These are phyloP conservation scores for Anthonomus grandis DNA, from an alignment of 1,140 invertebrate species.

Conservation along the genomic window DNA sequence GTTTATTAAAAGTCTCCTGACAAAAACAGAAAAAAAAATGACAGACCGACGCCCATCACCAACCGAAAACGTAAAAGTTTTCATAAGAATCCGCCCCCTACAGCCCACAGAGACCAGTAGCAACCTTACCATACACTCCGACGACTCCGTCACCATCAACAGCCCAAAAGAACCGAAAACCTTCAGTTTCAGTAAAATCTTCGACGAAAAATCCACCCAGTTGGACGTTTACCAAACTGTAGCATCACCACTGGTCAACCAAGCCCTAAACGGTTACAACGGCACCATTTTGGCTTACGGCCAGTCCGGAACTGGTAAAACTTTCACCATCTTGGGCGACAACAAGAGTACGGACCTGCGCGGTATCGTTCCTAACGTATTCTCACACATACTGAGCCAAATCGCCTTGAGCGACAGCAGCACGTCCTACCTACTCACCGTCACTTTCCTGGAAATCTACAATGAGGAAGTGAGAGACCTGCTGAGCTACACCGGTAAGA, in stretches of 20 bases:
- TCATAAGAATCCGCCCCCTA: constrained; percentile 82
- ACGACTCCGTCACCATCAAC: constrained; percentile 62
- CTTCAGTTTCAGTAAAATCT: constrained; percentile 83
- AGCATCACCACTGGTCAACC: constrained; percentile 86
- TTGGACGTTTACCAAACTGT: constrained; percentile 92
- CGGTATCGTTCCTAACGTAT: constrained; percentile 92
- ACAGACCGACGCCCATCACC: not conserved
- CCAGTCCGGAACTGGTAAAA: constrained; percentile 94
- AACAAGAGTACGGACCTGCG: constrained; percentile 44
- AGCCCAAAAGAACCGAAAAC: constrained; percentile 50
- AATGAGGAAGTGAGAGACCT: constrained; percentile 94
- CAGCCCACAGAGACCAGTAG: constrained; percentile 68
- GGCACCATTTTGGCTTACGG: constrained; percentile 96
- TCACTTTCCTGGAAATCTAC: constrained; percentile 93
- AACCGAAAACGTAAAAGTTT: constrained; percentile 68
- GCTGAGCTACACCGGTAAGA: constrained; percentile 64
- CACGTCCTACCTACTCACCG: constrained; percentile 78
- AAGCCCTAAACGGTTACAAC: constrained; percentile 92
- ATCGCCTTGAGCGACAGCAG: constrained; percentile 66
- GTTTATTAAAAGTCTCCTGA: no score
- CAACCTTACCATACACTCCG: constrained; percentile 67
- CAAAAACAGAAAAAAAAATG: not conserved
- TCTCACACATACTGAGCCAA: constrained; percentile 92
- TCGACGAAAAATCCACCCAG: constrained; percentile 80
- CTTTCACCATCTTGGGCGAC: constrained; percentile 90